Base-by-base conservation (phyloP, 2,113 vertebrate species). In the Hippocampus mohnikei region DNA sequence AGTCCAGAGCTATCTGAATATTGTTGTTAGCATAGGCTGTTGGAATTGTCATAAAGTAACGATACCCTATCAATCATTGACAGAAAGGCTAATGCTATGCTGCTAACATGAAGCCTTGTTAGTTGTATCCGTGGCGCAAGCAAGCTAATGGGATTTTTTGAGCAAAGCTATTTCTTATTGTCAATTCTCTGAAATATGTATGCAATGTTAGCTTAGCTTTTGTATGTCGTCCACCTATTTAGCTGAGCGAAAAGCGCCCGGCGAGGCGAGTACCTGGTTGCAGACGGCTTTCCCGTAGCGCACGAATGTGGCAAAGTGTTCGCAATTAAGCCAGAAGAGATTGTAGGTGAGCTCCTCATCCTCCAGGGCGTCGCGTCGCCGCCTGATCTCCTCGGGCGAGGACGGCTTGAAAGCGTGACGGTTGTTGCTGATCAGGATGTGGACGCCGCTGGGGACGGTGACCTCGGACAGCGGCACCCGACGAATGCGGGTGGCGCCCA, bases 361-460 rank as follows among this genome's bases (percentile, higher is more conserved):
- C 52, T 40, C 67, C 67, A 68, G 67, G 18, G 67, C 67, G 20
- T 68, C 67, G 37, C 52, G 21, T 21, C 67, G 67, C 29, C 52
- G 50, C 48, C 52, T 55, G 13, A 68, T 68, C 27, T 68, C 67
- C 29, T 41, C 50, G 11, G 21, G 20, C 1, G 67, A 23, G 29
- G 67, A 55, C 18, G 67, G 2, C 7, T 21, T 41, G 52, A 56
- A 68, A 37, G 20, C 6, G 67, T 68, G 67, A 4, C 67, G 67
- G 52, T 68, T 68, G 67, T 68, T 68, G 67, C 67, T 53, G 33
- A 56, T 41, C 29, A 68, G 48, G 33, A 55, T 40, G 67, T 68
- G 67, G n/a, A 37, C 52, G 29, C 67, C 67, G 0, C 3, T 33
- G 50, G 67, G 67, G 18, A 68, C 67, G 33, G 12, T 68, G 27